A percentile compares a stretch with the other conserved stretches of the same genome.
These are phyloP conservation scores for Lepidurus packardi DNA, from an alignment of 1,140 invertebrate species.

Conservation along the genomic window DNA sequence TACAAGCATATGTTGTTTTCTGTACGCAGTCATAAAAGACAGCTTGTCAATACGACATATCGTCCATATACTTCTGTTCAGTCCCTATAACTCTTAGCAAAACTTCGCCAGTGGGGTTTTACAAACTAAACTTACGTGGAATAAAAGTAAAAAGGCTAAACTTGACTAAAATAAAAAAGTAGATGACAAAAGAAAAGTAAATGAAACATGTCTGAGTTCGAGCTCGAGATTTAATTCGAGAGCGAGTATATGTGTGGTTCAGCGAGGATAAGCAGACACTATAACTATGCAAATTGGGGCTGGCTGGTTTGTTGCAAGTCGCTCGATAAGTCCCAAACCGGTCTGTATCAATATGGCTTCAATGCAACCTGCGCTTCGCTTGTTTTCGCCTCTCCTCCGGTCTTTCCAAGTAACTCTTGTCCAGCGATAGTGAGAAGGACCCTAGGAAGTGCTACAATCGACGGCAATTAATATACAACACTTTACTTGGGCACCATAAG, in stretches of 20 bases:
- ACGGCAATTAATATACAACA: background rate
- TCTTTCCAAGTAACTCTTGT: background rate
- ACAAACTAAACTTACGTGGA: background rate
- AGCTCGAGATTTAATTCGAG: too few relatives aligned
- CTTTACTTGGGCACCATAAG: background rate
- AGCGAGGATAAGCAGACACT: background rate
- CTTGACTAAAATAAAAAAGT: background rate
- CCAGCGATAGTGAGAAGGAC: background rate
- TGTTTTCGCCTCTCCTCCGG: background rate
- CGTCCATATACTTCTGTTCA: background rate
- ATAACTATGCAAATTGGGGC: conserved; percentile 14
- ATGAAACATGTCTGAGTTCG: too few relatives aligned
- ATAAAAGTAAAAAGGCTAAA: background rate
- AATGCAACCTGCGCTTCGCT: background rate
- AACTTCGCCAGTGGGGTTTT: too few relatives aligned
- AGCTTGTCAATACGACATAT: background rate
- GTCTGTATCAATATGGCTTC: background rate
- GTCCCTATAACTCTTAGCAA: background rate
- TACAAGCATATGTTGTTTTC: background rate
- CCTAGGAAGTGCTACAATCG: background rate
- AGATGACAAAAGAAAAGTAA: background rate
- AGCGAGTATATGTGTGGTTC: background rate
- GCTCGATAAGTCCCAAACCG: background rate
- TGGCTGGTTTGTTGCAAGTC: background rate
- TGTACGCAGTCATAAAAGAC: background rate